A percentile compares a stretch with the other conserved stretches of the same genome.
phyloP scores from a whole-genome alignment of 2,797 vertebrate species.

The Sebastes variabilis region DNA sequence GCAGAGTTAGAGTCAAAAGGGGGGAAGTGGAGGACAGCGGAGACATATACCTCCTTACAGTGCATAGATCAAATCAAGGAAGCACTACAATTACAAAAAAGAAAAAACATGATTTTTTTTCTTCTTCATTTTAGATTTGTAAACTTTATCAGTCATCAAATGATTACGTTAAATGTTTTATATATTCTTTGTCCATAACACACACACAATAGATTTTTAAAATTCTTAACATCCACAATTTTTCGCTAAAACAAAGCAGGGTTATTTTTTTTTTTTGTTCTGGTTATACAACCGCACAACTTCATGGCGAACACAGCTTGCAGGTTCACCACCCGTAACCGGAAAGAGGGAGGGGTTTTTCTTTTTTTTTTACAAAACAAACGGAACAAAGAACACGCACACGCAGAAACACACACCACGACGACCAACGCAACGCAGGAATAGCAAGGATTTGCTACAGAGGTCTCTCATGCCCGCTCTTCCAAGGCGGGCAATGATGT shows the following conservation, averaged over 20 bases:
- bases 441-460: conserved; percentile 80
- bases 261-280: conserved; percentile 39
- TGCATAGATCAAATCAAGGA: conserved; percentile 99
- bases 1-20: conserved; percentile 54
- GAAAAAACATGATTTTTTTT: conserved; percentile 82
- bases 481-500: conserved; percentile 54
- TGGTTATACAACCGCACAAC: conserved; percentile 69
- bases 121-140: conserved; percentile 83
- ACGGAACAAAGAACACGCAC: conserved; percentile 71
- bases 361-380: conserved; percentile 66
- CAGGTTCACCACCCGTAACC: conserved; percentile 75
- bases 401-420: conserved; percentile 76
- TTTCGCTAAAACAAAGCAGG: conserved; percentile 80
- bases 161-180: conserved; percentile 75
- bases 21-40: conserved; percentile 65
- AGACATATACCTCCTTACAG: conserved; percentile 89
- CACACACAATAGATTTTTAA: conserved; percentile 70
- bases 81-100: conserved; percentile 91
- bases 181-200: conserved; percentile 77
- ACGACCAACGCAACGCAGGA: conserved; percentile 79
- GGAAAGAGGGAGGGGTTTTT: conserved; percentile 40
- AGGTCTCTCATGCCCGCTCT: conserved; percentile 65
- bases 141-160: conserved; percentile 85
- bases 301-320: conserved; percentile 84
- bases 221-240: conserved; percentile 77